These are phyloP conservation scores for Trachymyrmex cornetzi DNA, from an alignment of 1,140 invertebrate genomes.

Conservation along the genomic window DNA sequence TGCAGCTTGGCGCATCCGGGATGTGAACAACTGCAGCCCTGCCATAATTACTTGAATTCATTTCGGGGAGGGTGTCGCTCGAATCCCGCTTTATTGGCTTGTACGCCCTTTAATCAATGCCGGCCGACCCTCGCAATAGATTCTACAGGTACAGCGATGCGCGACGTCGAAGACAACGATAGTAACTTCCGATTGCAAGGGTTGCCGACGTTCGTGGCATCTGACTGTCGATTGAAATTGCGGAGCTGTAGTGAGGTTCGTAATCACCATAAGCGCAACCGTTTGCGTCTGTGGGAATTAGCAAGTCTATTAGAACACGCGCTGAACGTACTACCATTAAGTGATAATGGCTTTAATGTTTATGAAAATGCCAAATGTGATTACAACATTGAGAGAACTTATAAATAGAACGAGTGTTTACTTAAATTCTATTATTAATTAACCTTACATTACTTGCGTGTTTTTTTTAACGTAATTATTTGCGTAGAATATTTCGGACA, in stretches of 20 bases:
- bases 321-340: slow-evolving; percentile 26
- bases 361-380: neutral
- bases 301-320: slow-evolving; percentile 59
- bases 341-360: slow-evolving; percentile 27
- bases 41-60: slow-evolving; percentile 68
- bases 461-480: no score
- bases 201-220: slow-evolving; percentile 46
- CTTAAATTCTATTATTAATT: neutral
- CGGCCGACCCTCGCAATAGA: slow-evolving; percentile 23
- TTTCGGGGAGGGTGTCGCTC: neutral
- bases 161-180: slow-evolving; percentile 53
- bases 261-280: slow-evolving; percentile 66
- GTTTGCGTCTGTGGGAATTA: slow-evolving; percentile 49
- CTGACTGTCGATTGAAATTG: slow-evolving; percentile 55
- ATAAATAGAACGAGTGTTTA: neutral
- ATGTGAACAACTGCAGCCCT: neutral
- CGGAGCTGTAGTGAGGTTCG: slow-evolving; percentile 26
- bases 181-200: slow-evolving; percentile 48
- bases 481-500: no score
- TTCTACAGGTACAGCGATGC: slow-evolving; percentile 49
- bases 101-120: slow-evolving; percentile 72
- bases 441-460: no score
- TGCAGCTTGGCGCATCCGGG: neutral
- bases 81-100: slow-evolving; percentile 64
- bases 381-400: neutral